These are phyloP conservation scores for Meloidogyne hapla DNA, from an alignment of 1,140 invertebrate genomes.

Conservation along the genomic window DNA sequence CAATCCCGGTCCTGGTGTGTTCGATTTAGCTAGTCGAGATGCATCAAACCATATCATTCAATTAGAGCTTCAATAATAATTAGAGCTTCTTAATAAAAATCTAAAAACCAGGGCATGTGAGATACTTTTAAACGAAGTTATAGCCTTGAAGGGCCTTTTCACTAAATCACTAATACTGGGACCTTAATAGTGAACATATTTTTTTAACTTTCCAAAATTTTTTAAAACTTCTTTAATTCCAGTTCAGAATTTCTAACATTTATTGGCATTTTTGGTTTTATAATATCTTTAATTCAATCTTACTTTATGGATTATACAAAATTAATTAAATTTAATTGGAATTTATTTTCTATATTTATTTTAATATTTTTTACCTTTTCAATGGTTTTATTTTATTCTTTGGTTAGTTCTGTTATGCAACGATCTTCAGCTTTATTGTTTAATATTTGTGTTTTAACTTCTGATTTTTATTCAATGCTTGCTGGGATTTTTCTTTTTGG, in stretches of 20 bases:
- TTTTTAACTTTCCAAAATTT: no score
- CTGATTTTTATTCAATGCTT: neutral
- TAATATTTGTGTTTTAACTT: neutral
- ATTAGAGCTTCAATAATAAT: no score
- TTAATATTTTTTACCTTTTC: neutral
- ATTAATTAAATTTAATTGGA: constrained; percentile 6
- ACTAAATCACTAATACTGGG: no score
- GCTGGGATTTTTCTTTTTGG: neutral
- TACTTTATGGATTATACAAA: neutral
- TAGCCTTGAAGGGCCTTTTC: no score
- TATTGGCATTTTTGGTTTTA: constrained; percentile 1
- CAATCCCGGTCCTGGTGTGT: no score
- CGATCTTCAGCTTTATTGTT: neutral
- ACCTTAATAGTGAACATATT: no score
- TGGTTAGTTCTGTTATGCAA: neutral
- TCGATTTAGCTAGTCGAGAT: no score
- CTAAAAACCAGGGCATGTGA: no score
- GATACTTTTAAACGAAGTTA: no score
- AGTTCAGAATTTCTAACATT: neutral
- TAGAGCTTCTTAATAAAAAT: no score
- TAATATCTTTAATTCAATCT: neutral
- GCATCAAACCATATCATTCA: no score
- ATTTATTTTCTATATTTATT: neutral
- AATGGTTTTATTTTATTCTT: constrained; percentile 1
- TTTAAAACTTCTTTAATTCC: neutral